A percentile compares a stretch with the other conserved stretches of the same genome.
These are phyloP conservation scores for Budorcas taxicolor DNA, from an alignment of 2,113 vertebrate genomes.

Conservation along the genomic window DNA sequence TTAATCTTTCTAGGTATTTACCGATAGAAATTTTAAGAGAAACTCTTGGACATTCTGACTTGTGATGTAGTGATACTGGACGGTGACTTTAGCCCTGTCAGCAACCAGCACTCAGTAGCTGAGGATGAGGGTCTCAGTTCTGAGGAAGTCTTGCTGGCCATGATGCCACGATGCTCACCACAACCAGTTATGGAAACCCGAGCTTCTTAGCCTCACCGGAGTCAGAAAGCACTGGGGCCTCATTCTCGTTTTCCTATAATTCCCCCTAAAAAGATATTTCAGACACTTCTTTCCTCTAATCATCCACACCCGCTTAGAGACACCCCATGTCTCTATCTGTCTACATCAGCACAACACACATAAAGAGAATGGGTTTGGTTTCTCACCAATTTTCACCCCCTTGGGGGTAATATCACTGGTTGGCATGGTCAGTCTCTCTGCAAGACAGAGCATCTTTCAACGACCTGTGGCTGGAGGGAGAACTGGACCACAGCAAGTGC, in stretches of 20 bases:
- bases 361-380: background rate
- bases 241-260: background rate
- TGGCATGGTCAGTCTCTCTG: background rate
- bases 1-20: background rate
- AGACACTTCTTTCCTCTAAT: background rate
- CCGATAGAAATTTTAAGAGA: background rate
- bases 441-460: background rate
- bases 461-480: background rate
- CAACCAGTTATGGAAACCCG: background rate
- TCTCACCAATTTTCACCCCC: background rate
- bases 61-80: background rate
- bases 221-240: background rate
- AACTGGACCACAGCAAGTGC: background rate
- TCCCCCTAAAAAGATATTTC: background rate
- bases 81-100: background rate
- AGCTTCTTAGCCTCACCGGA: background rate
- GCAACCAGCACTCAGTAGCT: no score
- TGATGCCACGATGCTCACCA: fast-evolving
- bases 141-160: background rate
- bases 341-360: background rate
- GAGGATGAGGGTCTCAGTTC: background rate
- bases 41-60: background rate
- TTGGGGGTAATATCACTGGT: background rate
- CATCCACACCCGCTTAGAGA: background rate
- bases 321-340: background rate